phyloP scores from a whole-genome alignment of 53 echinoderm and acorn worm species.

The Mesocentrotus franciscanus region DNA sequence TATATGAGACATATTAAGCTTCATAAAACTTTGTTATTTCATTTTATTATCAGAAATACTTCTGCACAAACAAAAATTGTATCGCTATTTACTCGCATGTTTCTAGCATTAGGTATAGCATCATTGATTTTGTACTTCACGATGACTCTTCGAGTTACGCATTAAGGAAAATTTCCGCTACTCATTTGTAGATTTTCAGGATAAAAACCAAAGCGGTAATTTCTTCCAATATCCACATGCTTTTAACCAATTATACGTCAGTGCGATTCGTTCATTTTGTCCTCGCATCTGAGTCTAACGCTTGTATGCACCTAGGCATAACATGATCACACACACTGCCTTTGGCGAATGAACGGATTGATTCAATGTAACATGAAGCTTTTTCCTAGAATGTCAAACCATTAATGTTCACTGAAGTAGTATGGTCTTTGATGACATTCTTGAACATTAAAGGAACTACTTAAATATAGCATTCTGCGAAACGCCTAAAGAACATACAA shows the following conservation, averaged over 20 bases:
- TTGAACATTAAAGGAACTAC: no score
- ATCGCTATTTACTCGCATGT: not conserved
- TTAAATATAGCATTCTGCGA: no score
- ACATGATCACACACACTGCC: not conserved
- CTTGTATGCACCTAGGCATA: not conserved
- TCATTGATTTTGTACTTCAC: not conserved
- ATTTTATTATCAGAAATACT: no score
- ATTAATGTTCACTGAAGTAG: no score
- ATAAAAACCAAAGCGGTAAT: not conserved
- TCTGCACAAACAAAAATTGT: no score
- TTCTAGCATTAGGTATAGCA: not conserved
- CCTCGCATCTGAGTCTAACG: not conserved
- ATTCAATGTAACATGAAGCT: not conserved
- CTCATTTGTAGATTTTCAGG: not conserved
- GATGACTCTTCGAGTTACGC: not conserved
- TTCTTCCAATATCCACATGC: slow-evolving; percentile 1
- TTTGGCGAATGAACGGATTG: not conserved
- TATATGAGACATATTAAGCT: no score
- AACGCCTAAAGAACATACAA: no score
- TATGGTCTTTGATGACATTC: no score
- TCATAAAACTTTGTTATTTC: no score
- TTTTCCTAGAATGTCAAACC: no score
- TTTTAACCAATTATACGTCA: slow-evolving; percentile 28
- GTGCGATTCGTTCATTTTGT: not conserved
- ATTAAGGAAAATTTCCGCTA: not conserved